Base-by-base conservation (phyloP, 2,888 invertebrate species). In the Cecidostiba fungosa region DNA sequence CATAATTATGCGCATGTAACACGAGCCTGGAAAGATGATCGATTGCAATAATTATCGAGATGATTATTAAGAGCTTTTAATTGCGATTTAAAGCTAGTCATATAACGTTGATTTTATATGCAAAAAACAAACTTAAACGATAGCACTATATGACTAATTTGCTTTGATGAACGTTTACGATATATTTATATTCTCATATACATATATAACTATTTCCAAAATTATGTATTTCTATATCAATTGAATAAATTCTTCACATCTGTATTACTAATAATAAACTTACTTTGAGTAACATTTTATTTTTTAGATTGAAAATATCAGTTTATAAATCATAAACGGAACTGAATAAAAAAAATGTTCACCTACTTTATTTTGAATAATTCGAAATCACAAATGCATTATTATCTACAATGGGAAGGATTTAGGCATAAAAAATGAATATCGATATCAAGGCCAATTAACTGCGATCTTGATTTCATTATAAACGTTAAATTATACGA, bases 41-140 rank as follows among this genome's bases (percentile, higher is more conserved):
- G 74, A 14, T 50, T 50, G 19, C 43, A 62, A 62, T 81, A 47
- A 81, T 81, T 81, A 81, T 81, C 36, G n/a, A 26, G 10, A 59
- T 1, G n/a, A 59, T 59, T 59, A 59, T 19, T 59, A 23, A 23
- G 10, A 23, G 59, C 59, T 59, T 59, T 59, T 59, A 59, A 23
- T 59, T 23, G 8, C 3, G 12, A 10, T 8, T 59, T 23, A 0
- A 59, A 23, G 23, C 19, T n/a, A 10, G 59, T 59, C 23, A 59
- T 59, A 59, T 23, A 23, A 59, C 23, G 8, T 59, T 59, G 6
- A 5, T 54, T 54, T 19, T 3, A 3, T 54, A 54, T n/a, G n/a
- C 3, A 5, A 6, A n/a, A 54, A 54, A 54, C n/a, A n/a, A 54
- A 54, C n/a, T n/a, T 54, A n/a, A n/a, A 54, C 6, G 54, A 54